These are phyloP conservation scores for Trimorus sp. DNA, from an alignment of 2,888 invertebrate species.

Conservation along the genomic window DNA sequence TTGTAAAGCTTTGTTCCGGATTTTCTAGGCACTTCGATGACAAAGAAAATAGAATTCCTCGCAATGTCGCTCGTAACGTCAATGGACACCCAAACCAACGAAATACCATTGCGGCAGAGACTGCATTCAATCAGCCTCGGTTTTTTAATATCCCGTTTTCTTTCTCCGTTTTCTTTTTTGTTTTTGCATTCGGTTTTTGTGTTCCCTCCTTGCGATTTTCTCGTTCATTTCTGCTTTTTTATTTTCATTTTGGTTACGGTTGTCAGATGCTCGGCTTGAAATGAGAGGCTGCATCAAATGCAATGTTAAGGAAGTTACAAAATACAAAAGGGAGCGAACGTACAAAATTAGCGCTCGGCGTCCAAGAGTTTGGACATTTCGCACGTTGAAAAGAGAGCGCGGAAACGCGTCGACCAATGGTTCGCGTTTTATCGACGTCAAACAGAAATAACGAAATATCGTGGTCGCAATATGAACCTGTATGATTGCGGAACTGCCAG, in stretches of 20 bases:
- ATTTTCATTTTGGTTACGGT: neutral
- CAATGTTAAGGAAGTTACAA: slow-evolving; percentile 20
- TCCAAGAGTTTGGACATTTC: neutral
- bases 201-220: too few relatives aligned
- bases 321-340: slow-evolving; percentile 5
- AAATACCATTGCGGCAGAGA: slow-evolving; percentile 39
- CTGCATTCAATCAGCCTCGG: slow-evolving; percentile 54
- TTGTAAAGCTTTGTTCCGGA: slow-evolving; percentile 57
- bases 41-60: slow-evolving; percentile 67
- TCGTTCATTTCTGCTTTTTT: neutral
- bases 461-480: slow-evolving; percentile 57
- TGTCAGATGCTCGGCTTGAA: slow-evolving; percentile 19
- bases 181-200: neutral
- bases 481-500: slow-evolving; percentile 55
- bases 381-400: neutral
- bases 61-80: slow-evolving; percentile 66
- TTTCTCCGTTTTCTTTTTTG: neutral
- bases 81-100: slow-evolving; percentile 63
- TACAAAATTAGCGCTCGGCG: slow-evolving; percentile 3
- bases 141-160: neutral
- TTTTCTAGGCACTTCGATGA: slow-evolving; percentile 68
- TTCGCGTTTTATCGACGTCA: slow-evolving; percentile 6
- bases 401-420: neutral
- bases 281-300: slow-evolving; percentile 47
- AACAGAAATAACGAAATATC: slow-evolving; percentile 35